phyloP scores from a whole-genome alignment of 2,113 vertebrate genomes.

The Mesitornis unicolor region DNA sequence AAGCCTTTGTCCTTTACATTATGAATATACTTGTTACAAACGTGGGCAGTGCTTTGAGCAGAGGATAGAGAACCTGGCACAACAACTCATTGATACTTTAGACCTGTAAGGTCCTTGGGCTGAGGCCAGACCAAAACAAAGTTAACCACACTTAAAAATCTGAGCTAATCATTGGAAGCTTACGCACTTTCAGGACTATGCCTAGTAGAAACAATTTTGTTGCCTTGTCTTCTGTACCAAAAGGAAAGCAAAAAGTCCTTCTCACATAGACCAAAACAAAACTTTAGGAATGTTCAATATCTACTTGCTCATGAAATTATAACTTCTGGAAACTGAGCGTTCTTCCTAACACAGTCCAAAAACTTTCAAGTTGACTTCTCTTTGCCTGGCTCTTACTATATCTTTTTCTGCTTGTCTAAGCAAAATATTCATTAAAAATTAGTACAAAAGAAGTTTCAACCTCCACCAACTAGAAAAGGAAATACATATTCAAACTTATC shows the following conservation, averaged over 20 bases:
- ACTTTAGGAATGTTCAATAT: background rate
- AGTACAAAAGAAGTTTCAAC: background rate
- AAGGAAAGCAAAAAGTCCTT: background rate
- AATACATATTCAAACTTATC: background rate
- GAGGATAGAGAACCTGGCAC: conserved; percentile 19
- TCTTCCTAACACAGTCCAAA: background rate
- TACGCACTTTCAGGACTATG: background rate
- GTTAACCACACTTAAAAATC: conserved; percentile 8
- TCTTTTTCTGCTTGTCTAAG: background rate
- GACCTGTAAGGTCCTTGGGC: conserved; percentile 2
- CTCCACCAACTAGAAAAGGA: background rate
- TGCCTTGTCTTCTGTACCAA: background rate
- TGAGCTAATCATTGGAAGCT: conserved; percentile 21
- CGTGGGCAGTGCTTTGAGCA: background rate
- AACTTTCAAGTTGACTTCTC: background rate
- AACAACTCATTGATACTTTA: background rate
- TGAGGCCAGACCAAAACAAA: conserved; percentile 21
- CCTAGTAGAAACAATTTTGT: background rate
- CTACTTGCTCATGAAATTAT: background rate
- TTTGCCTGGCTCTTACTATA: background rate
- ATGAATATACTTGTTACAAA: background rate
- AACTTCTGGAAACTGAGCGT: background rate
- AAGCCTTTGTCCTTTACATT: conserved; percentile 24
- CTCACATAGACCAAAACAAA: background rate
- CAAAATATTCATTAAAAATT: background rate